Evolutionary conservation across 35 echinoderm and acorn worm genomes (phyloP).

Genomic region (Eucidaris tribuloides): DNA sequence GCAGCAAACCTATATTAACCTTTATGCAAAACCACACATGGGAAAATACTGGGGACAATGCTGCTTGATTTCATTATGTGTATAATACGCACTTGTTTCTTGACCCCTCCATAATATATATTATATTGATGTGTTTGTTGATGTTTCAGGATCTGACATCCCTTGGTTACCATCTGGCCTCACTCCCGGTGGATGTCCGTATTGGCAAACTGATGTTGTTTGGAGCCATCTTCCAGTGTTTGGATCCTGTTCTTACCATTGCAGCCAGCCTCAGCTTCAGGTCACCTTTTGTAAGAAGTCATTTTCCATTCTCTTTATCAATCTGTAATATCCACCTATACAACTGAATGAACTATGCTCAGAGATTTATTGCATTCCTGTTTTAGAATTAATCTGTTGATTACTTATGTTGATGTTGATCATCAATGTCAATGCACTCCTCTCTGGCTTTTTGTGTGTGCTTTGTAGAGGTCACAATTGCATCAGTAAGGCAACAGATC

Average conservation of each 20-base stretch:
- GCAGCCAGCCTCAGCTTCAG: conserved; percentile 73
- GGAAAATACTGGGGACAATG: too few species aligned
- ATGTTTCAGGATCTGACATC: conserved; percentile 39
- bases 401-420: too few species aligned
- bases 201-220: conserved; percentile 78
- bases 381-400: neutral
- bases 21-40: too few species aligned
- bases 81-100: too few species aligned
- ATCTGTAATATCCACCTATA: neutral
- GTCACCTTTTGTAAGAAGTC: conserved; percentile 68
- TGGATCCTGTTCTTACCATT: conserved; percentile 73
- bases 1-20: too few species aligned
- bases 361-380: neutral
- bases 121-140: too few species aligned
- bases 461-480: too few species aligned
- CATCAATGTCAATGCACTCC: too few species aligned
- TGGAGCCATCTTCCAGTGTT: conserved; percentile 66
- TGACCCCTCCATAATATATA: too few species aligned
- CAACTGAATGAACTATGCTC: neutral
- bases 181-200: conserved; percentile 64
- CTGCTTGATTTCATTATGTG: too few species aligned
- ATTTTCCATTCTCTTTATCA: neutral
- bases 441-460: too few species aligned
- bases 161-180: conserved; percentile 64
- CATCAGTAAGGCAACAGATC: too few species aligned